Percentiles rank a stretch among this genome's conserved stretches.
Conservation (phyloP, 2,888 invertebrate species). For the Asteroscopus sphinx region DNA sequence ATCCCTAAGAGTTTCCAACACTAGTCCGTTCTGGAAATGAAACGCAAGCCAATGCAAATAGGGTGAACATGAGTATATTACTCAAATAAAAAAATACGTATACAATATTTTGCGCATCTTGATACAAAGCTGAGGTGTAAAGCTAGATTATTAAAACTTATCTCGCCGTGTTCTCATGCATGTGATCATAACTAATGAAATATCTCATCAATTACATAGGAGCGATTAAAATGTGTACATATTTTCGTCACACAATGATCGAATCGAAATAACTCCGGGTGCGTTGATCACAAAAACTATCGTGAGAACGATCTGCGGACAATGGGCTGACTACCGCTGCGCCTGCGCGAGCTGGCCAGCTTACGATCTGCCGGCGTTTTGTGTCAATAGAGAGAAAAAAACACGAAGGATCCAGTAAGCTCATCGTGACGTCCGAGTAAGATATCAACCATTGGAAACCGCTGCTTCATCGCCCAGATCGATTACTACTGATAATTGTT, state of each 20-base stretch:
- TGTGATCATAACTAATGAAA: constrained; percentile 6
- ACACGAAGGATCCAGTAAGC: constrained; percentile 60
- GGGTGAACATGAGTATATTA: no score
- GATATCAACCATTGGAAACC: constrained; percentile 72
- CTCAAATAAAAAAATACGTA: no score
- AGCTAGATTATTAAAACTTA: not conserved
- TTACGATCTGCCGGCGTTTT: constrained; percentile 64
- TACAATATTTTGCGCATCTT: no score
- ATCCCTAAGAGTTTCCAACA: no score
- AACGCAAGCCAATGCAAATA: no score
- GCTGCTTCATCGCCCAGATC: constrained; percentile 66
- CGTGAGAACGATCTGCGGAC: constrained; percentile 80
- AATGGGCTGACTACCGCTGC: constrained; percentile 70
- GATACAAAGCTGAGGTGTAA: not conserved
- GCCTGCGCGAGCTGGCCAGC: constrained; percentile 67
- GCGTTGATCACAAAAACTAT: constrained; percentile 77
- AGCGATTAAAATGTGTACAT: constrained; percentile 70
- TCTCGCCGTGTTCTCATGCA: not conserved
- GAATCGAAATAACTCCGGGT: constrained; percentile 77
- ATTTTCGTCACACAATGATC: constrained; percentile 70
- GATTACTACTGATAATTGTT: constrained; percentile 69
- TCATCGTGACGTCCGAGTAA: constrained; percentile 74
- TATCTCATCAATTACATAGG: constrained; percentile 43
- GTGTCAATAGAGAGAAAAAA: constrained; percentile 73
- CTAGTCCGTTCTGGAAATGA: no score